Evolutionary conservation across 2,797 vertebrate genomes (phyloP), one percentile per base, ranked within the genome.

Genomic region (Manis javanica): DNA sequence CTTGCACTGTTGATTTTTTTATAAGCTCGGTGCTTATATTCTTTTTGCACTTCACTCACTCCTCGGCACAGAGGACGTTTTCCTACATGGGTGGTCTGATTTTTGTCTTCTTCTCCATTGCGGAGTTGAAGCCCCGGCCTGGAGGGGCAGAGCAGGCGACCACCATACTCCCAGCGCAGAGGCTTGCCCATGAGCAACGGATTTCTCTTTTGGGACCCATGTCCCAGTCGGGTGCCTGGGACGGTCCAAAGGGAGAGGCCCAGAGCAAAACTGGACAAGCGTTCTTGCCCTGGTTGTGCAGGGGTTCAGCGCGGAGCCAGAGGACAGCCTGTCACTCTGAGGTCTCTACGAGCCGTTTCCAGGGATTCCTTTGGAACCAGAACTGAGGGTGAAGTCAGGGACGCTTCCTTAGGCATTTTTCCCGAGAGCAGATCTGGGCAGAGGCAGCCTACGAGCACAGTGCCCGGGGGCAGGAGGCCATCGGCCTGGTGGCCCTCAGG

Each of bases 41-140:
- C 26, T 49, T 21, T 42, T 8, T 14, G 39, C 51, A 31, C 16
- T 4, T 37, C 13, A 18, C 39, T 34, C 18, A 23, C 23, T 3
- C 26, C 66, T 3, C 1, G 0, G 0, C 0, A 31, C 9, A 26
- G 59, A 74, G 0, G 5, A 14, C 0, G 1, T 53, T 49, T 57
- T 13, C 24, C 59, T 6, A 2, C 24, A 1, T 0, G 7, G 72
- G 42, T 13, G 39, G 18, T 7, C n/a, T 19, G 0, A 31, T 6
- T 34, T 14, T 14, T 10, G 7, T 49, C 14, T 14, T 37, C 31
- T 37, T 51, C 61, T 11, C 3, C 71, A 4, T 46, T 0, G 11
- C 6, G 71, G 23, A 13, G 57, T 2, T 37, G 14, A 16, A 21
- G 7, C 3, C 34, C 8, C 34, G 15, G 34, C 51, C 29, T 1